Evolutionary conservation across 64 coral and sea anemone species (phyloP), one percentile per base, ranked within the genome.

Genomic region (Anthopleura sola): DNA sequence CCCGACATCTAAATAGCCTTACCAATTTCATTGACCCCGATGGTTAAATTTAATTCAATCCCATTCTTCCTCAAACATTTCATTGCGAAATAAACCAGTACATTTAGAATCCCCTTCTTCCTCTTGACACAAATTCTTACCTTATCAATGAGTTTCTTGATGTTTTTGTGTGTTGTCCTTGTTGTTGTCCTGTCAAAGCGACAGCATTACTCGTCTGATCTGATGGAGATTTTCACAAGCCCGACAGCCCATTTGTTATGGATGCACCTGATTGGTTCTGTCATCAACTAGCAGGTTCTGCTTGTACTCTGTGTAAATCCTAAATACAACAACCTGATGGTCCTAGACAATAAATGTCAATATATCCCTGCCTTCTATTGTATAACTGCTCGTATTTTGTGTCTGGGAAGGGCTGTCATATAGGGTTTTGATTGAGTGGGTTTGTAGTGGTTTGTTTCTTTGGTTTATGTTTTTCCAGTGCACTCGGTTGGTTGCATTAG

Each of bases 271-370:
- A 79, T 79, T 79, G 17, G 15, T 20, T 79, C 39, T 79, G 76
- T 79, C 37, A 79, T 20, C 47, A 79, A 79, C 76, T 79, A 79
- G 39, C 76, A 79, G 76, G 76, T 79, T 20, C 0, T 79, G 76
- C 76, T 48, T 79, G 76, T 79, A 79, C 76, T 79, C 76, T 78
- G 36, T 78, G 76, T 78, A 33, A 78, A 6, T 78, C 18, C 76
- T 79, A 79, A 79, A 79, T 79, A 79, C 19, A 79, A 79, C 76
- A 79, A 79, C 76, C 76, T 48, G 76, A 48, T n/a, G 66, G n/a
- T 12, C 29, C 9, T 4, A 34, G 66, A 33, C 66, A 71, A 71
- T 71, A 15, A 32, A 71, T 71, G 28, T 71, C 76, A 48, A 79
- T 47, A 79, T 44, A 79, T 79, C 76, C 17, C 19, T 38, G 6